phyloP scores from a whole-genome alignment of 2,888 invertebrate species.

The Latheticus oryzae region DNA sequence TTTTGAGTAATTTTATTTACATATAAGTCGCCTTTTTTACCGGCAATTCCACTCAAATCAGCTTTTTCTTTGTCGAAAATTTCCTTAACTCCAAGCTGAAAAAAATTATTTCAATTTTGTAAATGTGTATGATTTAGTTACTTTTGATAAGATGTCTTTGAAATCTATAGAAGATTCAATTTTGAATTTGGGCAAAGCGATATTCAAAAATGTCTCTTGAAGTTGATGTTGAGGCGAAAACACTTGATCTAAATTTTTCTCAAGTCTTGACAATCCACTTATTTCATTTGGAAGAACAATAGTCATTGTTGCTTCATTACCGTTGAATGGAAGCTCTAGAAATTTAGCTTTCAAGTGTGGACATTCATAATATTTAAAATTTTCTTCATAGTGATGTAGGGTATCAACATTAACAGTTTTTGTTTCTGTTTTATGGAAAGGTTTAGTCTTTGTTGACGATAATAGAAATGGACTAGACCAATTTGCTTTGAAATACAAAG shows the following conservation, averaged over 20 bases:
- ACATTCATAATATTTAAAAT: slow-evolving; percentile 8
- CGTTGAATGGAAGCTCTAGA: slow-evolving; percentile 7
- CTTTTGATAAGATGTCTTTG: neutral
- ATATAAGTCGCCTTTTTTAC: neutral
- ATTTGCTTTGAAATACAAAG: slow-evolving; percentile 30
- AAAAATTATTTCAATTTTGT: too few relatives aligned
- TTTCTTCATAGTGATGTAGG: neutral
- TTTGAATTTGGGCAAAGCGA: slow-evolving; percentile 11
- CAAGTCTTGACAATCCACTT: slow-evolving; percentile 4
- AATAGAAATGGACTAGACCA: slow-evolving; percentile 10
- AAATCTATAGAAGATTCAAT: slow-evolving; percentile 8
- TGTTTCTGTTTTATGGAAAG: neutral
- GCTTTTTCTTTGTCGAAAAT: neutral
- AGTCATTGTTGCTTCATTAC: slow-evolving; percentile 2
- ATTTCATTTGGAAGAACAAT: slow-evolving; percentile 3
- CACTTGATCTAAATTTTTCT: neutral
- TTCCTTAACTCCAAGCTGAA: neutral
- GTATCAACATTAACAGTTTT: neutral
- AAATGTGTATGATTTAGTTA: too few relatives aligned
- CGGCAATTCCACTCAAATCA: slow-evolving; percentile 29
- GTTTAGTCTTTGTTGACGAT: neutral
- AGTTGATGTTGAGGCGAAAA: slow-evolving; percentile 6
- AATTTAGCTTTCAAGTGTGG: slow-evolving; percentile 4
- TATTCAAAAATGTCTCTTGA: neutral
- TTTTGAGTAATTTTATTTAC: slow-evolving; percentile 14